Evolutionary conservation across 2,797 vertebrate species (phyloP).

Genomic region (Enteromius viviparus): DNA sequence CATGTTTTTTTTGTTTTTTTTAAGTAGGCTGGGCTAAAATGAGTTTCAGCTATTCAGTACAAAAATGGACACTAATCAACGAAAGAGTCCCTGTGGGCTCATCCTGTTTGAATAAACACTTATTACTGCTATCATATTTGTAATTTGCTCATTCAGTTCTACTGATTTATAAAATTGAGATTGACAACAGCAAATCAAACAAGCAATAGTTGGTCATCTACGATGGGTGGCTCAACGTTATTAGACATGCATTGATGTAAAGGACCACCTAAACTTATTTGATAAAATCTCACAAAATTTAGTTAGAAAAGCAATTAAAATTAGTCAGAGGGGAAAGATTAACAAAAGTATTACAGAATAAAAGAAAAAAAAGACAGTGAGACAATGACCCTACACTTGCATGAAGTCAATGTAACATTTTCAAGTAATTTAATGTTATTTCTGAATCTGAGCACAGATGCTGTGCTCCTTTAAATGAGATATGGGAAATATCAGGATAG

Average conservation of each 20-base stretch:
- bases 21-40: too few species aligned
- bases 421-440: constrained; percentile 49
- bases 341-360: not conserved
- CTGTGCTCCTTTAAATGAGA: constrained; percentile 28
- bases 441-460: constrained; percentile 44
- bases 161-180: constrained; percentile 53
- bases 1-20: too few species aligned
- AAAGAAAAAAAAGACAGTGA: constrained; percentile 36
- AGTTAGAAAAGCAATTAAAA: constrained; percentile 64
- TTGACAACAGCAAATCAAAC: constrained; percentile 67
- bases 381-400: constrained; percentile 27
- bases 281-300: constrained; percentile 63
- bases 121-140: not conserved
- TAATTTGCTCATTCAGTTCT: constrained; percentile 63
- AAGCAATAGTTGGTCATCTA: constrained; percentile 50
- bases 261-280: constrained; percentile 57
- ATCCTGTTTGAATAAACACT: too few species aligned
- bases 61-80: constrained; percentile 7
- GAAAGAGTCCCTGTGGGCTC: constrained; percentile 39
- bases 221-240: constrained; percentile 13
- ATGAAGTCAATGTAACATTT: constrained; percentile 51
- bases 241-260: constrained; percentile 53
- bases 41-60: too few species aligned
- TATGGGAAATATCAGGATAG: not conserved
- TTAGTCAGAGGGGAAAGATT: not conserved